Evolutionary conservation across 2,113 vertebrate genomes (phyloP), one percentile per base, ranked within the genome.

Genomic region (Cairina moschata): DNA sequence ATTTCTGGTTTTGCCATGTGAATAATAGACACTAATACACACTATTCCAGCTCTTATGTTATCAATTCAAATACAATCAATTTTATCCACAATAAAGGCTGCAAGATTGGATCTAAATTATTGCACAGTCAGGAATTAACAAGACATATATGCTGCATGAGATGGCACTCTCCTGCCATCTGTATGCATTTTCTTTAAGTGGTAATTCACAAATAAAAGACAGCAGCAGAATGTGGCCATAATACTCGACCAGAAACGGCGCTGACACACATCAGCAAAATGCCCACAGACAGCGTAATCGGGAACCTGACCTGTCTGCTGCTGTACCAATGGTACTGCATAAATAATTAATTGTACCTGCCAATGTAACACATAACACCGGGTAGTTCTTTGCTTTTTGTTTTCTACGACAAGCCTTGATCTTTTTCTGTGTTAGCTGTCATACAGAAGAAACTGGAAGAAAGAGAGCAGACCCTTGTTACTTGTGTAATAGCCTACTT

Each of bases 261-360:
- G 58, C 62, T 93, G 95, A 88, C 90, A 87, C 9, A 63, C 65
- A 79, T 89, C 96, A 94, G 75, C 83, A 94, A 93, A 96, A 97
- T 83, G 69, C 83, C 80, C 85, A 88, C 80, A 94, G 96, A 88
- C 92, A 91, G 58, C 72, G 95, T 81, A 96, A 94, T 96, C 87
- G 20, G 50, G 89, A 96, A 96, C 75, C 67, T 89, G 96, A 93
- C 94, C 95, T 71, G 80, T 80, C 74, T 94, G 80, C 83, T 83
- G 48, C 72, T 76, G 83, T 94, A 91, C 87, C 91, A 87, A 56
- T 83, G 91, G 56, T 87, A 81, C 74, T 48, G 54, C 88, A 92
- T 97, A 83, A 96, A 97, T 96, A 96, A 96, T 94, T 95, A 86
- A 97, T 85, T 0, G 1, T 62, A 80, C 74, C 87, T 96, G 92